Base-by-base conservation (phyloP, 2,797 vertebrate genomes). In the Xiphophorus birchmanni region DNA sequence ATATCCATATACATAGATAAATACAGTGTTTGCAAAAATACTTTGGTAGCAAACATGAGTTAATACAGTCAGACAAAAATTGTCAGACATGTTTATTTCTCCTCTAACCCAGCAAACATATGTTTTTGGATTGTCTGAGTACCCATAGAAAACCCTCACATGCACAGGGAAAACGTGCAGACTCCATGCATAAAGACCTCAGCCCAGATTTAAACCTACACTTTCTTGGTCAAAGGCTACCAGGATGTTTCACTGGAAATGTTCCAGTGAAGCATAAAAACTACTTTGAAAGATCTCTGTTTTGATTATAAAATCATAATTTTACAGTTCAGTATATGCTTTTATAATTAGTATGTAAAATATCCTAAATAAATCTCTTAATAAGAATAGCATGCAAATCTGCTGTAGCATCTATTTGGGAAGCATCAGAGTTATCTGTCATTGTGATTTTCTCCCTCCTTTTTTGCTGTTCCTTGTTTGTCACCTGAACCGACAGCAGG, bases 401-500 rank as follows among this genome's bases (percentile, higher is more conserved):
- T 87, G 84, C 63, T 58, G 3, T 4, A 18, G 77, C 74, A 42
- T 78, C 69, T 69, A 32, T 81, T 87, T 69, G 73, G 79, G 44
- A 42, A 74, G 77, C 60, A 77, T 74, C 18, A 79, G 60, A 29
- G 44, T 23, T 29, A 37, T 35, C 45, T 44, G 47, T 72, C 42
- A 45, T 45, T 37, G 23, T 78, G 50, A 52, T 75, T 73, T 54
- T 58, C 65, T 81, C 29, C 6, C 42, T 77, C 81, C 32, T 32
- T 74, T 80, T 45, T 72, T 29, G 29, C 12, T 45, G 47, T 85
- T 77, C 35, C 60, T 35, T 75, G 79, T 50, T 89, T 81, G 60
- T 86, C 15, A 80, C 65, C 77, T 2, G 75, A 54, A 76, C 78
- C 72, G n/a, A 75, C 73, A 79, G 78, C 73, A 74, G 74, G 78